Evolutionary conservation across 2,797 vertebrate genomes (phyloP).

Genomic region (Leptoclinus maculatus): DNA sequence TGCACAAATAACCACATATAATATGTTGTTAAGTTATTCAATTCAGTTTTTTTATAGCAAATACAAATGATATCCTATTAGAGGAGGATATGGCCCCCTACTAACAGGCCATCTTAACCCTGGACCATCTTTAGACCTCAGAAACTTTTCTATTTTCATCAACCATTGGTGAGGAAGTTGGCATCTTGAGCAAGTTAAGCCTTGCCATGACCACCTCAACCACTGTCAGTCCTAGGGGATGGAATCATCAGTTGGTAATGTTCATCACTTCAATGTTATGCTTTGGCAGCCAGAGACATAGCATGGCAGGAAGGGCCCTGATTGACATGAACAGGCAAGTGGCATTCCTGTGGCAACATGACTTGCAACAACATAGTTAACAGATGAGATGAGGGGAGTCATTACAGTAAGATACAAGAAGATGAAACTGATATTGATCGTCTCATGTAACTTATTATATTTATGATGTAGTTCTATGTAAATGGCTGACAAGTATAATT

Average conservation of each 20-base stretch:
- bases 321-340: conserved; percentile 1
- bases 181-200: conserved; percentile 16
- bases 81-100: not conserved
- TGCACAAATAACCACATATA: not conserved
- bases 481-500: not conserved
- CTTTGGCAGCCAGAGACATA: conserved; percentile 13
- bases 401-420: not conserved
- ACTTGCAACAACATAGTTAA: conserved; percentile 7
- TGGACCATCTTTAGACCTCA: not conserved
- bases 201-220: not conserved
- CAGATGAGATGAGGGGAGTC: not conserved
- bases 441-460: not conserved
- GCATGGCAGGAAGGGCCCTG: not conserved
- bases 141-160: not conserved
- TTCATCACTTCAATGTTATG: conserved; percentile 14
- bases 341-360: conserved; percentile 2
- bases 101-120: not conserved
- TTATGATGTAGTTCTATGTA: not conserved
- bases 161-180: not conserved
- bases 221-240: not conserved
- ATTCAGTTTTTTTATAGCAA: not conserved
- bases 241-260: conserved; percentile 8
- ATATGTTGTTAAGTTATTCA: not conserved
- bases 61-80: not conserved
- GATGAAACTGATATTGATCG: not conserved